A percentile compares a stretch with the other conserved stretches of the same genome.
These are phyloP conservation scores for Montifringilla adamsi DNA, from an alignment of 2,113 vertebrate genomes.

Conservation along the genomic window DNA sequence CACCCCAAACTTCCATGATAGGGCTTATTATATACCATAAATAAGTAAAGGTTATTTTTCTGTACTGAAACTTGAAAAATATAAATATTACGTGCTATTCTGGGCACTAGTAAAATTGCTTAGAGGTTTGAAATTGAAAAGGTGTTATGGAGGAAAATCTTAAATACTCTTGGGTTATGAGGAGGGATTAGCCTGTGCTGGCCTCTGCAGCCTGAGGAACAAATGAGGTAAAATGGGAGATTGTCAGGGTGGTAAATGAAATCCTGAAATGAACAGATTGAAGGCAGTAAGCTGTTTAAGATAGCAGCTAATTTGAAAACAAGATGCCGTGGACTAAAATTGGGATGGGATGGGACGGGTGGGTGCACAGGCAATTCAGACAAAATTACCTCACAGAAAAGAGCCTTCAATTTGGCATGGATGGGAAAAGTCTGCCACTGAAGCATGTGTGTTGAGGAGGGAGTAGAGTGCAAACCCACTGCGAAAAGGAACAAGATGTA, in stretches of 20 bases:
- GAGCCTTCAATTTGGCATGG: background rate
- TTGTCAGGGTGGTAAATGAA: background rate
- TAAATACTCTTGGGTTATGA: slow-evolving; percentile 8
- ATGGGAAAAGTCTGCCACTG: background rate
- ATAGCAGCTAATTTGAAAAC: slow-evolving; percentile 56
- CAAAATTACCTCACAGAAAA: slow-evolving; percentile 27
- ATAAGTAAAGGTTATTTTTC: background rate
- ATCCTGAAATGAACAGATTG: slow-evolving; percentile 15
- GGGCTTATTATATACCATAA: background rate
- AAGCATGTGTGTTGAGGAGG: background rate
- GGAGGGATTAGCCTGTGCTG: slow-evolving; percentile 32
- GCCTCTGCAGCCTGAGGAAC: background rate
- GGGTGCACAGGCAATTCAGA: slow-evolving; percentile 46
- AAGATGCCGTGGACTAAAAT: slow-evolving; percentile 28
- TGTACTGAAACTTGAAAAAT: background rate
- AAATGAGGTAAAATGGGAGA: slow-evolving; percentile 30
- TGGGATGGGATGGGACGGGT: slow-evolving; percentile 27
- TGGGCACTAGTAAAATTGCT: background rate
- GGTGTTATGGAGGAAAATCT: slow-evolving; percentile 2
- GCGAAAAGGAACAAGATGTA: background rate
- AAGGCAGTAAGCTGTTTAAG: slow-evolving; percentile 45
- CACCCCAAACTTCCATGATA: background rate
- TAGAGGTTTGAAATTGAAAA: slow-evolving; percentile 33
- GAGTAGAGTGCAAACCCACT: background rate
- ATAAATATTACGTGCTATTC: background rate